Evolutionary conservation across 2,113 vertebrate species (phyloP).

Genomic region (Nibea albiflora): DNA sequence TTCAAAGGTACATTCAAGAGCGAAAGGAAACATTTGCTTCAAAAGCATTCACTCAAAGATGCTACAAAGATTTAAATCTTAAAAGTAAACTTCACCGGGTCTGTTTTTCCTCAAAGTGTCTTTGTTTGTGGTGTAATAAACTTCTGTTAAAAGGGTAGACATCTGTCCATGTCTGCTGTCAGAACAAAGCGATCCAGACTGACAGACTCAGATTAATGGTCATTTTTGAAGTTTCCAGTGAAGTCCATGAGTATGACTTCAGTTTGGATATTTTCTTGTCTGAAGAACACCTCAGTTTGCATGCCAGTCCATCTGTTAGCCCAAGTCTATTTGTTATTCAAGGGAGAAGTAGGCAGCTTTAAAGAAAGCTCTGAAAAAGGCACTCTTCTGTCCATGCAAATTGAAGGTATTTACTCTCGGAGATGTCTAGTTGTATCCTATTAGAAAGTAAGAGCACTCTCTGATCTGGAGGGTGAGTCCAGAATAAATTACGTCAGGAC

Average conservation of each 20-base stretch:
- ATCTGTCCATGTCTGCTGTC: constrained; percentile 23
- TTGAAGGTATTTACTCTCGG: constrained; percentile 9
- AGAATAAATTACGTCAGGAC: constrained; percentile 18
- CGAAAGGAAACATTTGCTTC: constrained; percentile 2
- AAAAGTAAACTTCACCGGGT: not conserved
- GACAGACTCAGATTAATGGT: not conserved
- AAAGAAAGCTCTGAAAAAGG: constrained; percentile 16
- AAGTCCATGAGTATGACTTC: not conserved
- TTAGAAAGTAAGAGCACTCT: constrained; percentile 27
- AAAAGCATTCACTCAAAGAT: not conserved
- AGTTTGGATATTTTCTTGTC: not conserved
- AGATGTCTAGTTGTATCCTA: constrained; percentile 28
- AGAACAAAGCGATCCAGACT: constrained; percentile 36
- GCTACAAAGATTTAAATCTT: not conserved
- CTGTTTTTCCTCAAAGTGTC: not conserved
- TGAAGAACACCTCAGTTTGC: not conserved
- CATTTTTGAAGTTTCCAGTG: constrained; percentile 9
- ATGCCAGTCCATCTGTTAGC: not conserved
- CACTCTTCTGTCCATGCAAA: constrained; percentile 18
- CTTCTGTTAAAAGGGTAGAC: not conserved
- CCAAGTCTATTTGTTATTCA: constrained; percentile 45
- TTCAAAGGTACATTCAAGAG: not conserved
- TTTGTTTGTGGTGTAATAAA: constrained; percentile 27
- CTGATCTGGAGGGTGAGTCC: not conserved
- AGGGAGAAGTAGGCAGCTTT: not conserved